Evolutionary conservation across 2,888 invertebrate genomes (phyloP).

Genomic region (Trissonchulus sp.): DNA sequence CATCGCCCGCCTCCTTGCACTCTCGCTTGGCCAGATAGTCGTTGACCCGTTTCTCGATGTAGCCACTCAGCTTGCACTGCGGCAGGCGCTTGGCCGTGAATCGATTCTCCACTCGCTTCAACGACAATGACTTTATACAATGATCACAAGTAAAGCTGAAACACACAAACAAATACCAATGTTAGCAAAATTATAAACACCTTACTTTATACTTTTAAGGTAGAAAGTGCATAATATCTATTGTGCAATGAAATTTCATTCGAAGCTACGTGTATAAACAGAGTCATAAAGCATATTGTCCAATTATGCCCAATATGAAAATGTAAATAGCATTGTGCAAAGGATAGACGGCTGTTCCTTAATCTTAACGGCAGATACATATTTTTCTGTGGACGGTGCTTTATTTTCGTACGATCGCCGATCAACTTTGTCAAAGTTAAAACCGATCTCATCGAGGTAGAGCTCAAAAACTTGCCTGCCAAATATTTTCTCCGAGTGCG

Average conservation of each 20-base stretch:
- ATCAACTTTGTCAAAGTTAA: no score
- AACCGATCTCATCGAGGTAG: no score
- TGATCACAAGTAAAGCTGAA: conserved; percentile 76
- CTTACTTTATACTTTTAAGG: no score
- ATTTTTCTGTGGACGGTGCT: no score
- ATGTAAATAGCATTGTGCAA: no score
- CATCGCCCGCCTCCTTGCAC: conserved; percentile 73
- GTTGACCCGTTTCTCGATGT: conserved; percentile 95
- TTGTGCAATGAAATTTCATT: no score
- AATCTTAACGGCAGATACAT: no score
- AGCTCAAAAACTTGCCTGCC: no score
- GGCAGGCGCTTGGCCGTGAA: conserved; percentile 88
- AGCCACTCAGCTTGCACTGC: conserved; percentile 86
- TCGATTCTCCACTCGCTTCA: conserved; percentile 91
- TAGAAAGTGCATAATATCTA: no score
- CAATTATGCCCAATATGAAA: conserved; percentile 87
- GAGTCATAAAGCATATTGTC: conserved; percentile 88
- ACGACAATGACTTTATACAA: conserved; percentile 83
- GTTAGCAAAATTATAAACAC: no score
- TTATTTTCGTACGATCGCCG: no score
- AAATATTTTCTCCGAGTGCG: conserved; percentile 89
- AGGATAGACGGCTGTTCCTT: no score
- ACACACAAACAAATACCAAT: conserved; percentile 3
- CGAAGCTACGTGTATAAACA: conserved; percentile 80
- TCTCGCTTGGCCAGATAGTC: conserved; percentile 89